These are phyloP conservation scores for Helicoverpa zea DNA, from an alignment of 1,140 invertebrate genomes.

Conservation along the genomic window DNA sequence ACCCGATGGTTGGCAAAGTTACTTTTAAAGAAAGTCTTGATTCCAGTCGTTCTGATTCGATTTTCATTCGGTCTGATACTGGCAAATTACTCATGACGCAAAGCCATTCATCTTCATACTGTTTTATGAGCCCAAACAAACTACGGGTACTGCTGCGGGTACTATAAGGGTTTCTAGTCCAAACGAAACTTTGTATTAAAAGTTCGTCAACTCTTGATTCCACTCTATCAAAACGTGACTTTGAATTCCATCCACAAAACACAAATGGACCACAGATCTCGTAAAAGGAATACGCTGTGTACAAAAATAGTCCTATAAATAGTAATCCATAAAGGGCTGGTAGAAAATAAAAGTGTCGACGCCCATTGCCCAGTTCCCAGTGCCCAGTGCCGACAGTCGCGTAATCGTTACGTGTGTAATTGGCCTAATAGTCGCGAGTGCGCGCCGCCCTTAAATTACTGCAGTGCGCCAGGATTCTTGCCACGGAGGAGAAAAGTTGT, in stretches of 20 bases:
- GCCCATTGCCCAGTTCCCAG: neutral
- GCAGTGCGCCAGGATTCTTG: slow-evolving; percentile 17
- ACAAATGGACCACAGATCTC: neutral
- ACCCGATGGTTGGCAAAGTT: too few relatives aligned
- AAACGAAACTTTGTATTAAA: too few relatives aligned
- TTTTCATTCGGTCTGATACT: too few relatives aligned
- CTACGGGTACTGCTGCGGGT: too few relatives aligned
- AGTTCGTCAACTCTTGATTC: too few relatives aligned
- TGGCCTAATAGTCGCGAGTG: slow-evolving; percentile 46
- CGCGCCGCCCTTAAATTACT: slow-evolving; percentile 41
- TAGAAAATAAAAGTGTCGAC: slow-evolving; percentile 34
- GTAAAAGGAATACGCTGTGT: neutral
- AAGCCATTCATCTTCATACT: too few relatives aligned
- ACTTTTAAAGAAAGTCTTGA: too few relatives aligned
- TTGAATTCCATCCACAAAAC: neutral
- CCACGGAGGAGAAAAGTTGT: too few relatives aligned
- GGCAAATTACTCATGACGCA: too few relatives aligned
- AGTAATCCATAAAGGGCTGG: neutral
- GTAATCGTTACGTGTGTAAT: slow-evolving; percentile 43
- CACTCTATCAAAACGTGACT: neutral
- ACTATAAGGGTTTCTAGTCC: too few relatives aligned
- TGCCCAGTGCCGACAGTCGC: slow-evolving; percentile 16
- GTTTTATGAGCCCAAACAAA: too few relatives aligned
- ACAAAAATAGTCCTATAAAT: slow-evolving; percentile 26
- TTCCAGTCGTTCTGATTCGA: too few relatives aligned